phyloP scores from a whole-genome alignment of 2,797 vertebrate genomes.

The Lepilemur septentrionalis region DNA sequence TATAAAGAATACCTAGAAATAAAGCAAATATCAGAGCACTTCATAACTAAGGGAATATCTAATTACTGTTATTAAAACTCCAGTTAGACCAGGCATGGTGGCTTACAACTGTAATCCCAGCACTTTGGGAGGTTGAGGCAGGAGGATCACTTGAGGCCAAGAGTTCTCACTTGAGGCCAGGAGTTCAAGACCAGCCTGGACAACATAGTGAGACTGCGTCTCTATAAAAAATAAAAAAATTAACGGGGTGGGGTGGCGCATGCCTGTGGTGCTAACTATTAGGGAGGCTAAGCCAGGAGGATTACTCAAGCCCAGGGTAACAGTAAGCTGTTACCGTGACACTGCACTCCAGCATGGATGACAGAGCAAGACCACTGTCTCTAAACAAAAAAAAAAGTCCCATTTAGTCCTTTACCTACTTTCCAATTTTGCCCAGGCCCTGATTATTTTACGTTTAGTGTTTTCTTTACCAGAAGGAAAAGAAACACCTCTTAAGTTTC shows the following conservation, averaged over 20 bases:
- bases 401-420: neutral
- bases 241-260: neutral
- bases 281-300: neutral
- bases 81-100: neutral
- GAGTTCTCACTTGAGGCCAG: neutral
- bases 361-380: neutral
- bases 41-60: neutral
- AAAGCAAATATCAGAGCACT: neutral
- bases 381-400: neutral
- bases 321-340: neutral
- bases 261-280: neutral
- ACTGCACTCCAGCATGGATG: neutral
- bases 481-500: neutral
- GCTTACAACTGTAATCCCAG: neutral
- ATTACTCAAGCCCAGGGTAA: neutral
- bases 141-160: neutral
- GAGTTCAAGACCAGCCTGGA: neutral
- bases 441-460: neutral
- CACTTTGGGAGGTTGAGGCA: neutral
- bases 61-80: slow-evolving; percentile 31
- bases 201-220: neutral
- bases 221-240: neutral
- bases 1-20: slow-evolving; percentile 45
- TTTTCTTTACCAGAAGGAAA: slow-evolving; percentile 35
- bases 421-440: neutral